These are phyloP conservation scores for Arbacia lixula DNA, from an alignment of 53 echinoderm and acorn worm species.

Conservation along the genomic window DNA sequence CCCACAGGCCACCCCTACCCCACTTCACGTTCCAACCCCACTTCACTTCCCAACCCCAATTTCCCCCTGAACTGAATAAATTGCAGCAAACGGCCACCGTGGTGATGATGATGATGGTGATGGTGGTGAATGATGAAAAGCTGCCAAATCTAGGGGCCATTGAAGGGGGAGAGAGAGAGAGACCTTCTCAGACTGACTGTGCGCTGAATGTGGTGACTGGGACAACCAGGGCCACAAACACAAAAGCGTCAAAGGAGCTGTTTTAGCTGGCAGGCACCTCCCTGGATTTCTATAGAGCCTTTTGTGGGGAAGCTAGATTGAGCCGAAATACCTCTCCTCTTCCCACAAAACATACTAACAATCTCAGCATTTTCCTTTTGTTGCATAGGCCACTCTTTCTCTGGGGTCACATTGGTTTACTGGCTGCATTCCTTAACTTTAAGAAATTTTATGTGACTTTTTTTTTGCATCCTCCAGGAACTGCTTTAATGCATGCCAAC, in stretches of 20 bases:
- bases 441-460: too few relatives aligned
- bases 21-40: slow-evolving; percentile 17
- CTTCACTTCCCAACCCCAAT: slow-evolving; percentile 29
- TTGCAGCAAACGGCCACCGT: too few relatives aligned
- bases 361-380: too few relatives aligned
- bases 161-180: too few relatives aligned
- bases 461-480: too few relatives aligned
- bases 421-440: too few relatives aligned
- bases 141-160: slow-evolving; percentile 5
- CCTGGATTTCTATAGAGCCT: slow-evolving; percentile 25
- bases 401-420: too few relatives aligned
- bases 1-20: slow-evolving; percentile 4
- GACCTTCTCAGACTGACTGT: neutral
- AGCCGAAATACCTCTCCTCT: neutral
- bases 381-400: too few relatives aligned
- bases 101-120: too few relatives aligned
- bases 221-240: too few relatives aligned
- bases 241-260: slow-evolving; percentile 36
- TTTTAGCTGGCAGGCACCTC: slow-evolving; percentile 19
- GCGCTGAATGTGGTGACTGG: slow-evolving; percentile 1
- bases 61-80: neutral
- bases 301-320: too few relatives aligned
- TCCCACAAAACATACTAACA: neutral
- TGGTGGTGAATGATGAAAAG: slow-evolving; percentile 15
- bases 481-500: too few relatives aligned